Conservation (phyloP, 2,797 vertebrate genomes). For the Sandelia bainsii region DNA sequence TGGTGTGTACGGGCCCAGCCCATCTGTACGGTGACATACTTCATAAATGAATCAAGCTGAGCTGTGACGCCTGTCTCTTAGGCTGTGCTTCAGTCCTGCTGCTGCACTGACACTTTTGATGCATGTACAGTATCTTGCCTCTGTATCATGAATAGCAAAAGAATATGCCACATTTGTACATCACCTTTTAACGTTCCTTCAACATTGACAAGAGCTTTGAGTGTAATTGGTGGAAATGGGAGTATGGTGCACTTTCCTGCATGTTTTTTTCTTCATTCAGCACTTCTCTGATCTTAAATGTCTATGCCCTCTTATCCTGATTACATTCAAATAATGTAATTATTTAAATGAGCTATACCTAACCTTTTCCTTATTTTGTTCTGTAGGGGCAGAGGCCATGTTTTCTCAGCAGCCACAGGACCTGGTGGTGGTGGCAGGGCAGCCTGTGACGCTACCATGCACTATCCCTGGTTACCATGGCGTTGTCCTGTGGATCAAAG, state of each 20-base stretch:
- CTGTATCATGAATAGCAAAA: conserved; percentile 55
- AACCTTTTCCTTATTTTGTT: conserved; percentile 10
- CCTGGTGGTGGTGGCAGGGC: conserved; percentile 95
- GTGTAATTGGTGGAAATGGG: conserved; percentile 59
- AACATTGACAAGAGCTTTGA: conserved; percentile 60
- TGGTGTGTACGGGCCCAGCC: conserved; percentile 56
- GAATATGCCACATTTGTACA: conserved; percentile 51
- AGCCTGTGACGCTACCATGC: conserved; percentile 93
- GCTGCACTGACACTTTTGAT: conserved; percentile 53
- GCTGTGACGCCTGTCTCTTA: conserved; percentile 70
- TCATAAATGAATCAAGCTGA: conserved; percentile 73
- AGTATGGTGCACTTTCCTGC: conserved; percentile 28
- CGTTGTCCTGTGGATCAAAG: conserved; percentile 97
- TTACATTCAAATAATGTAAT: not conserved
- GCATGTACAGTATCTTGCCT: conserved; percentile 42
- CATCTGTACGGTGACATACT: conserved; percentile 68
- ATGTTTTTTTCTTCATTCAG: conserved; percentile 11
- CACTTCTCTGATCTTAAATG: conserved; percentile 22
- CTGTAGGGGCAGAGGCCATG: conserved; percentile 87
- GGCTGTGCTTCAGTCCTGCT: conserved; percentile 41
- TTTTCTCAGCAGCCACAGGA: conserved; percentile 98
- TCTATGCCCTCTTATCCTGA: not conserved
- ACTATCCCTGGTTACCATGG: conserved; percentile 95
- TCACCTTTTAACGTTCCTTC: conserved; percentile 48
- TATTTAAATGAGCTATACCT: not conserved